Conservation (phyloP, 2,797 vertebrate species). For the Picus viridis region DNA sequence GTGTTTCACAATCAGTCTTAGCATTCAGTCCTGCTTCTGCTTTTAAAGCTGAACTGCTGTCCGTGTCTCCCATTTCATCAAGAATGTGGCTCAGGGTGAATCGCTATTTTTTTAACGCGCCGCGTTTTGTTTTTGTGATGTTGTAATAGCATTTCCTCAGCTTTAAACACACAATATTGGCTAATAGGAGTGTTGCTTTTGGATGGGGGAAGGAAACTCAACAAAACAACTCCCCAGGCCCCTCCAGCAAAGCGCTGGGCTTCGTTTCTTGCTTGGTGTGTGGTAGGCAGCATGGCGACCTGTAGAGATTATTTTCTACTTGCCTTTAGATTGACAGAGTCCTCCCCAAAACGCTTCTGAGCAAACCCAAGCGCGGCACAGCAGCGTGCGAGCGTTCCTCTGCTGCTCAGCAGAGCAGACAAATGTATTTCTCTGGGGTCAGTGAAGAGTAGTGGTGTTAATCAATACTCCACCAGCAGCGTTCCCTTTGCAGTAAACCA, state of each 20-base stretch:
- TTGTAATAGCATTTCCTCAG: background rate
- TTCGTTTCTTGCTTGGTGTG: background rate
- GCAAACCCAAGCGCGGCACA: background rate
- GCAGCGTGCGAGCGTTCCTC: background rate
- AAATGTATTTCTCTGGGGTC: conserved; percentile 48
- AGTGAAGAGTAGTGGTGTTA: conserved; percentile 21
- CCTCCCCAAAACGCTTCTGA: background rate
- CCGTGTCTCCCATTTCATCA: background rate
- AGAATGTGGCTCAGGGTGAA: background rate
- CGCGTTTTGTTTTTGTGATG: background rate
- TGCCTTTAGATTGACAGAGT: background rate
- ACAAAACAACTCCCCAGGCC: background rate
- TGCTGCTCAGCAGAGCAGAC: conserved; percentile 25
- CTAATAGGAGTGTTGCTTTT: background rate
- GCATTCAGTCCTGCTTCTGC: conserved; percentile 18
- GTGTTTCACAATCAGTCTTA: background rate
- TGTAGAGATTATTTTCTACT: background rate
- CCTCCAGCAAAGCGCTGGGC: background rate
- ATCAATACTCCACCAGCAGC: conserved; percentile 43
- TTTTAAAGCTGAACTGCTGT: background rate
- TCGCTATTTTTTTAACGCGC: background rate
- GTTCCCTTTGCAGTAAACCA: conserved; percentile 51
- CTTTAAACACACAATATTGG: background rate
- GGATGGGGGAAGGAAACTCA: background rate
- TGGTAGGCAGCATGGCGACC: background rate